phyloP scores from a whole-genome alignment of 1,140 invertebrate genomes.

The Oryctes rhinoceros region DNA sequence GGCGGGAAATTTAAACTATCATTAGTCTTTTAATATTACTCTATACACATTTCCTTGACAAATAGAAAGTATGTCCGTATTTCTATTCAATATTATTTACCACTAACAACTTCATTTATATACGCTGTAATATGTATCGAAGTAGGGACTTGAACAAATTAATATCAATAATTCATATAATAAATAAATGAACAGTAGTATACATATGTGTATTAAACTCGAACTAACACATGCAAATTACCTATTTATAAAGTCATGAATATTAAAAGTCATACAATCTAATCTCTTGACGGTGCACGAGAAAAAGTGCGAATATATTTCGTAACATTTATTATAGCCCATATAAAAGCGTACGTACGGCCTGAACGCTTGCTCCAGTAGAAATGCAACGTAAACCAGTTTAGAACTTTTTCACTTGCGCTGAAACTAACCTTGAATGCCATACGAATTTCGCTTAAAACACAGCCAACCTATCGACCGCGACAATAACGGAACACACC shows the following conservation, averaged over 20 bases:
- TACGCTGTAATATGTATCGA: not conserved
- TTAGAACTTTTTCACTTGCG: not conserved
- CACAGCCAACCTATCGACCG: not conserved
- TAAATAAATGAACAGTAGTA: not conserved
- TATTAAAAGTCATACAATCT: not conserved
- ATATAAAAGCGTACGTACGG: not conserved
- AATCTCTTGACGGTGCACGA: not conserved
- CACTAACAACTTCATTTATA: not conserved
- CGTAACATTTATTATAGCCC: not conserved
- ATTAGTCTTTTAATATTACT: no score
- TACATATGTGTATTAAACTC: no score
- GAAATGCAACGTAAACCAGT: conserved; percentile 14
- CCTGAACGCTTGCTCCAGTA: not conserved
- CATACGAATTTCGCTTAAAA: conserved; percentile 5
- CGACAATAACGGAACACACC: conserved; percentile 3
- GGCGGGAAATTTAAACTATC: no score
- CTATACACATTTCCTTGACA: no score
- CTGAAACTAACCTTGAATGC: not conserved
- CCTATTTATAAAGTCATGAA: not conserved
- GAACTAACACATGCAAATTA: not conserved
- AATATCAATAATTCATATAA: not conserved
- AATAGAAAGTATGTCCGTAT: not conserved
- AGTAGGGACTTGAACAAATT: not conserved
- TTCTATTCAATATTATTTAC: not conserved
- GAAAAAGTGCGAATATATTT: not conserved